phyloP scores from a whole-genome alignment of 2,797 vertebrate genomes.

The Myotis myotis region DNA sequence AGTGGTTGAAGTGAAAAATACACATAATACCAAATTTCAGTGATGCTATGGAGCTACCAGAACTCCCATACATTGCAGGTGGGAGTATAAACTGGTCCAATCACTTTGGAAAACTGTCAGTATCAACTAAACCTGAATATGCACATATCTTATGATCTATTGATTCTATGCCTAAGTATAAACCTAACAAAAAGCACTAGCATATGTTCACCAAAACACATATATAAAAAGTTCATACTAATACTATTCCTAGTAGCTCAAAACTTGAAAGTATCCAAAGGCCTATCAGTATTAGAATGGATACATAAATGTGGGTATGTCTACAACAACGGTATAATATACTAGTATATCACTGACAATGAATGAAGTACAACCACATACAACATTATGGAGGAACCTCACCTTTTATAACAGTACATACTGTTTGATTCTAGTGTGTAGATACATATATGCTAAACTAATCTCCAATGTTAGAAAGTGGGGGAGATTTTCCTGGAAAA shows the following conservation, averaged over 20 bases:
- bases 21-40: not conserved
- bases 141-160: not conserved
- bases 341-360: not conserved
- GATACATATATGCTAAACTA: not conserved
- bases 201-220: not conserved
- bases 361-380: not conserved
- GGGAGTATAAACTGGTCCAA: not conserved
- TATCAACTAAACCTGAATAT: not conserved
- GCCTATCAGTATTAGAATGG: not conserved
- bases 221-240: not conserved
- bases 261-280: not conserved
- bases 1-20: not conserved
- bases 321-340: not conserved
- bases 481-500: not conserved
- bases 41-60: not conserved
- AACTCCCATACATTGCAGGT: not conserved
- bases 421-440: not conserved
- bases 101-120: not conserved
- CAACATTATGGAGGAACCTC: not conserved
- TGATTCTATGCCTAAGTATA: not conserved
- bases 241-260: not conserved
- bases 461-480: not conserved
- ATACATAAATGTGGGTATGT: not conserved
- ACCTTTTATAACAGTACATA: fast-evolving
- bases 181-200: not conserved